phyloP scores from a whole-genome alignment of 2,888 invertebrate genomes.

The Pyralis farinalis region DNA sequence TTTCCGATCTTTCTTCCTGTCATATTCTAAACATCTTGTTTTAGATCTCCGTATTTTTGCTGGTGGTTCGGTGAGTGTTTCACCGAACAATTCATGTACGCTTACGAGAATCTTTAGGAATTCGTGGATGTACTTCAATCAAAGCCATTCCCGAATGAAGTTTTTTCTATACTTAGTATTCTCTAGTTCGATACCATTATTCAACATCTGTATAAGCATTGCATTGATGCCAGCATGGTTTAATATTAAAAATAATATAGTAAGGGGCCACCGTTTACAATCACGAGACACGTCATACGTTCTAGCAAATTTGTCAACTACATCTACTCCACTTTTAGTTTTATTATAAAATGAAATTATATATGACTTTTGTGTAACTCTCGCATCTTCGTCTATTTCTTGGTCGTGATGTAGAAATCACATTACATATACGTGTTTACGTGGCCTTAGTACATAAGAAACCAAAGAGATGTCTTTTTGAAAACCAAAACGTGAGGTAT shows the following conservation, averaged over 20 bases:
- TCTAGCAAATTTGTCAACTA: conserved; percentile 8
- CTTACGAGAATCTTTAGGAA: conserved; percentile 2
- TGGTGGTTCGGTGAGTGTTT: conserved; percentile 1
- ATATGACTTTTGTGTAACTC: conserved; percentile 12
- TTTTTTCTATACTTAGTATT: conserved; percentile 4
- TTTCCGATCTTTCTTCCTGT: conserved; percentile 10
- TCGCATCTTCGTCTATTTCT: conserved; percentile 4
- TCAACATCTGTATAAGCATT: conserved; percentile 12
- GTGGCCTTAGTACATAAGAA: background rate
- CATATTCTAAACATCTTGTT: conserved; percentile 9
- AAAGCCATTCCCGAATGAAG: conserved; percentile 5
- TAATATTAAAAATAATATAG: conserved; percentile 11
- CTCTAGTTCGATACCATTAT: conserved; percentile 6
- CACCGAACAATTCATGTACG: conserved; percentile 1
- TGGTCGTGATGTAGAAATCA: background rate
- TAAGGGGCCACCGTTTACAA: conserved; percentile 12
- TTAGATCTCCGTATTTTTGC: conserved; percentile 5
- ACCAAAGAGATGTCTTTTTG: too few species aligned
- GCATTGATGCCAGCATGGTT: conserved; percentile 12
- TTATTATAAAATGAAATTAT: conserved; percentile 16
- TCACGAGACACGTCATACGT: conserved; percentile 17
- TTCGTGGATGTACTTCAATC: conserved; percentile 1
- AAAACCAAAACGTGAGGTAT: too few species aligned
- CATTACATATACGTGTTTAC: background rate
- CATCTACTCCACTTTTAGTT: conserved; percentile 17